phyloP scores from a whole-genome alignment of 1,140 invertebrate genomes.

The Frieseomelitta varia region DNA sequence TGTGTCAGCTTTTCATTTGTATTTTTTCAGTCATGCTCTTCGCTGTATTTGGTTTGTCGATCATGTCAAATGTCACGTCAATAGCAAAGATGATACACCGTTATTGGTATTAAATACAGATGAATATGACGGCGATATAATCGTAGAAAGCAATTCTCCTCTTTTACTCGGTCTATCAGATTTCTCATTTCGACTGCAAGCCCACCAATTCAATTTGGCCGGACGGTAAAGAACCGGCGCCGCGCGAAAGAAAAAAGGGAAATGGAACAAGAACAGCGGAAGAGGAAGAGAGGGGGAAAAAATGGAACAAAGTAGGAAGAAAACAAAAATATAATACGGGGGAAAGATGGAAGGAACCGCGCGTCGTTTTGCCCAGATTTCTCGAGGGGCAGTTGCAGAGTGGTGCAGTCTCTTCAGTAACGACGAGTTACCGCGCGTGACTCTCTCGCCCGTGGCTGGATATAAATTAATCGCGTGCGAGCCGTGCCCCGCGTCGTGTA shows the following conservation, averaged over 20 bases:
- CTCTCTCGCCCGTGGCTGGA: constrained; percentile 33
- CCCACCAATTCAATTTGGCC: background rate
- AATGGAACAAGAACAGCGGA: background rate
- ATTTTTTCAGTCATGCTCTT: no score
- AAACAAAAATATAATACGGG: background rate
- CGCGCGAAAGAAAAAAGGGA: background rate
- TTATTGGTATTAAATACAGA: background rate
- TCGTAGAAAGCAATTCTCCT: background rate
- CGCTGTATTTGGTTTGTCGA: no score
- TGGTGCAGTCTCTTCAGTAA: background rate
- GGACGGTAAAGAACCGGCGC: background rate
- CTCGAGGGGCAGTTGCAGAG: constrained; percentile 31
- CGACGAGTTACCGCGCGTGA: constrained; percentile 4
- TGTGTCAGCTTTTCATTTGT: no score
- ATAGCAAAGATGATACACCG: no score
- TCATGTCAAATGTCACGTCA: no score
- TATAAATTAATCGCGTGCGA: constrained; percentile 66
- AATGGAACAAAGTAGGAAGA: background rate
- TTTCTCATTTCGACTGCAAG: background rate
- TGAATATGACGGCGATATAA: background rate
- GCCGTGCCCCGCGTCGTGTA: constrained; percentile 30
- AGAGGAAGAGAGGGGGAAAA: no score
- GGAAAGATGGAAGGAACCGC: background rate
- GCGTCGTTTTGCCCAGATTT: constrained; percentile 52
- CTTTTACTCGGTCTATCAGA: background rate